Evolutionary conservation across 2,888 invertebrate species (phyloP), one percentile per base, ranked within the genome.

Genomic region (Boloria selene): DNA sequence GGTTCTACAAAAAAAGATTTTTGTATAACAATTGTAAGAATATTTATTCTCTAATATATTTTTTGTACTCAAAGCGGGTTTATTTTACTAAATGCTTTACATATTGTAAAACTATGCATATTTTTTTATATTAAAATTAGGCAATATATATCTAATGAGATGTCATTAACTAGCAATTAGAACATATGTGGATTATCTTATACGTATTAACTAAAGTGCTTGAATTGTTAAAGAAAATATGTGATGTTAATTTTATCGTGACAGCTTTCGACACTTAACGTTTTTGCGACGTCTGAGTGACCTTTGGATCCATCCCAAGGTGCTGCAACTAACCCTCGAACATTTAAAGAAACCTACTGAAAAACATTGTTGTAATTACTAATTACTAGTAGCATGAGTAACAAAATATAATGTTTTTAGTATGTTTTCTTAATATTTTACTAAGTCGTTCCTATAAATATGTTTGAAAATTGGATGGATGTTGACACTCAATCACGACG

Each of bases 291-390:
- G 52, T 60, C 51, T 59, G 62, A 61, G 67, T 59, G 72, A 63
- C 74, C 74, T 74, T 73, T 73, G 74, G 72, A 70, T 70, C 52
- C 61, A 56, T 62, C 67, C 71, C 72, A 72, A 71, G 68, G 64
- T 67, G 50, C 14, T 55, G 56, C 47, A 53, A 53, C 22, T 58
- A 67, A 63, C 62, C 53, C 26, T 63, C 53, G 55, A 52, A 63
- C 52, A 62, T 58, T 58, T 59, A 38, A 47, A 45, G 53, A 64
- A 56, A 58, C 22, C 55, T 38, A n/a, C 51, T 60, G 52, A 13
- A 13, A 53, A 66, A 52, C 45, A 31, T 16, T 31, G 1, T 49
- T 31, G 13, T 10, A 22, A 44, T 17, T 26, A 47, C n/a, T 58
- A 31, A 2, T 14, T 50, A 13, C 10, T 38, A 38, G 31, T 38